Evolutionary conservation across 2,113 vertebrate genomes (phyloP), one percentile per base, ranked within the genome.

Genomic region (Pan paniscus): DNA sequence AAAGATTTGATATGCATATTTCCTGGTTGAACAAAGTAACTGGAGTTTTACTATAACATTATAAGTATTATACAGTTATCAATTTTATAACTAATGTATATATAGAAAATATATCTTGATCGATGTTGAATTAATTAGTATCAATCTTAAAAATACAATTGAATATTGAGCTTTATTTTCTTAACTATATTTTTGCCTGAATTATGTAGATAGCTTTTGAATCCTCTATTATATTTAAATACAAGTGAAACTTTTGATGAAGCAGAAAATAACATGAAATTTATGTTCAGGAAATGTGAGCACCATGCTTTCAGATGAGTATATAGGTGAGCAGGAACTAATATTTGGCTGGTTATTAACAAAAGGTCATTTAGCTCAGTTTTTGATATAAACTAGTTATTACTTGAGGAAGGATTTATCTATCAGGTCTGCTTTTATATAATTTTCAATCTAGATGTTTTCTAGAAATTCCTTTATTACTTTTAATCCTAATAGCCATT

Each of bases 1-100:
- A 95, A 85, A 6, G 8, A 97, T 95, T 97, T 89, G 70, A 94
- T 93, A 83, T 52, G 27, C 0, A n/a, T 78, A 43, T 22, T 93
- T 95, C 57, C 88, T 25, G 84, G 86, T 83, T 80, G 38, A 75
- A 78, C 52, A 95, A 22, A 85, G 10, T 89, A 97, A 50, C 72
- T 30, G 89, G 22, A 40, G 3, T 92, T 83, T 96, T 87, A 70
- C 70, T 94, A 18, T 5, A 95, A 96, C 70, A 84, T 23, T 35
- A 94, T 97, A 96, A 73, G n/a, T 89, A 0, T 40, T 92, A 79
- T 80, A 57, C 8, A 90, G 0, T 16, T 67, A 70, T n/a, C 13
- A 95, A 17, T 32, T 90, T 94, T 85, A 46, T 64, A 95, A 89
- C 11, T 86, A 80, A 59, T 20, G 2, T 13, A 96, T 25, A 70